A percentile compares a stretch with the other conserved stretches of the same genome.
phyloP scores from a whole-genome alignment of 2,797 vertebrate genomes.

The Ceyx erithaca region DNA sequence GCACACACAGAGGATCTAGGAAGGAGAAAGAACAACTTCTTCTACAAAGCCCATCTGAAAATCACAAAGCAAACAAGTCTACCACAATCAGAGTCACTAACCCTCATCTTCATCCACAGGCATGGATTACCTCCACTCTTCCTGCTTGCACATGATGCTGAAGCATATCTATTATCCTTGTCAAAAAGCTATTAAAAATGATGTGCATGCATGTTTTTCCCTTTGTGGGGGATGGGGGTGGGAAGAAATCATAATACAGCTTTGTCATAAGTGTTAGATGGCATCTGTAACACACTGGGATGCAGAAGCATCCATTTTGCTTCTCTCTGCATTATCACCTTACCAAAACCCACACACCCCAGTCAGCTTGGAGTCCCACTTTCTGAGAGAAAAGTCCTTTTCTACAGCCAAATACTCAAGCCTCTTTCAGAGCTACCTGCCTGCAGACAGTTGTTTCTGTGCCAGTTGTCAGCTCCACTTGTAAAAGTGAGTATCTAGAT shows the following conservation, averaged over 20 bases:
- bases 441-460: not conserved
- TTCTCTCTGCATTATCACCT: not conserved
- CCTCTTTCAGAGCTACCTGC: not conserved
- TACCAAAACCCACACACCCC: conserved; percentile 19
- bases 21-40: not conserved
- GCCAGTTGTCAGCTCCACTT: not conserved
- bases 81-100: not conserved
- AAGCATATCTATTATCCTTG: not conserved
- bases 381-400: not conserved
- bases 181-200: not conserved
- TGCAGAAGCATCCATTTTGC: not conserved
- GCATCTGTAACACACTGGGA: not conserved
- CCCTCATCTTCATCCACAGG: not conserved
- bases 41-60: not conserved
- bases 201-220: not conserved
- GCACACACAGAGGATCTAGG: not conserved
- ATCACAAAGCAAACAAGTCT: not conserved
- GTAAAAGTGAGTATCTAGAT: not conserved
- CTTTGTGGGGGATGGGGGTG: not conserved
- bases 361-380: not conserved
- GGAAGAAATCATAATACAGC: not conserved
- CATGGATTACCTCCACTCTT: not conserved
- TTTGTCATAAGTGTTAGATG: conserved; percentile 10
- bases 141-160: rapidly evolving
- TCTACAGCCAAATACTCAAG: not conserved